phyloP scores from a whole-genome alignment of 1,140 invertebrate species.

The Stratiolaelaps scimitus region DNA sequence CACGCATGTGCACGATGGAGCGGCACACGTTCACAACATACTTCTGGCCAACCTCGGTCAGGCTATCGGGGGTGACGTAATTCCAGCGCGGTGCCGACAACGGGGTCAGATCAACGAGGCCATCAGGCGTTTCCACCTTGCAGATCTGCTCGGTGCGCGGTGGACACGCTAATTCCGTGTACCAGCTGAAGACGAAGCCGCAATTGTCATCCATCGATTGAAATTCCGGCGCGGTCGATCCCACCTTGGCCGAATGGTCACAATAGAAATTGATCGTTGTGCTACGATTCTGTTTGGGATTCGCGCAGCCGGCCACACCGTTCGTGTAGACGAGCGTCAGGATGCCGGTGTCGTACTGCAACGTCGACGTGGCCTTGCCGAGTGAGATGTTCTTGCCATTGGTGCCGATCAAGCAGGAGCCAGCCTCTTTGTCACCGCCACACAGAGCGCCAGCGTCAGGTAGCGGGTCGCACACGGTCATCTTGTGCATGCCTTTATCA shows the following conservation, averaged over 20 bases:
- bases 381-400: slow-evolving; percentile 14
- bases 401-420: background rate
- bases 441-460: background rate
- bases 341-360: slow-evolving; percentile 37
- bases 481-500: background rate
- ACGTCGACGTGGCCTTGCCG: slow-evolving; percentile 36
- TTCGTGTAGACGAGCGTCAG: slow-evolving; percentile 38
- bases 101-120: slow-evolving; percentile 36
- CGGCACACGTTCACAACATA: slow-evolving; percentile 38
- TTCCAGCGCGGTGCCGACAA: slow-evolving; percentile 37
- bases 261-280: slow-evolving; percentile 41
- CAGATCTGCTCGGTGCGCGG: background rate
- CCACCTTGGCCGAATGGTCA: slow-evolving; percentile 32
- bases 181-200: slow-evolving; percentile 15
- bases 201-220: slow-evolving; percentile 7
- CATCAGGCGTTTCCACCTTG: slow-evolving; percentile 22
- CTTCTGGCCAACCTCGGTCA: slow-evolving; percentile 32
- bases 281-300: slow-evolving; percentile 36
- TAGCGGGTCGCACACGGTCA: background rate
- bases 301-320: slow-evolving; percentile 37
- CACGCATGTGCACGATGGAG: slow-evolving; percentile 38
- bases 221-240: background rate
- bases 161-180: slow-evolving; percentile 23
- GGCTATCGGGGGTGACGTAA: slow-evolving; percentile 35
- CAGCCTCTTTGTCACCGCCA: slow-evolving; percentile 10